Percentiles rank a stretch among this genome's conserved stretches.
Conservation (phyloP, 2,888 invertebrate species). For the Tolmerus cingulatus region DNA sequence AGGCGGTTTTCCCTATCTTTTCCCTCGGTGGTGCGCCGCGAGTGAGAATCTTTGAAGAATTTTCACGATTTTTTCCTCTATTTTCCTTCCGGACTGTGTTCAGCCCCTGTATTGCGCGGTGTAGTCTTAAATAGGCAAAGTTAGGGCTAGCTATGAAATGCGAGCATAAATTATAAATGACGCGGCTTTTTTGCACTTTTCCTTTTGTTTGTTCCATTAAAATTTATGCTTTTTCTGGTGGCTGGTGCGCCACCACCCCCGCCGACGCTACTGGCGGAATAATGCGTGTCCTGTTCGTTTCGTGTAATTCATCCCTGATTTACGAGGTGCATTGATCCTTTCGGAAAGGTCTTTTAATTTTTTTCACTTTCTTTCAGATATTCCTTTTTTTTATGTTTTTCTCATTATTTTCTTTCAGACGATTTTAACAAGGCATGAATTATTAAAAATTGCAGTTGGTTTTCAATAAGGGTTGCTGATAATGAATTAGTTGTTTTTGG, state of each 20-base stretch:
- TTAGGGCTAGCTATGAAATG: constrained; percentile 8
- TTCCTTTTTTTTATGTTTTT: neutral
- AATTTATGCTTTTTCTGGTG: constrained; percentile 32
- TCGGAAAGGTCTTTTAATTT: neutral
- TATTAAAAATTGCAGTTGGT: neutral
- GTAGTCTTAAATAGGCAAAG: neutral
- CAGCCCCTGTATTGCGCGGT: neutral
- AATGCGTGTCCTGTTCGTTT: constrained; percentile 25
- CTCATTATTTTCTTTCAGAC: neutral
- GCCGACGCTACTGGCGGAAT: neutral
- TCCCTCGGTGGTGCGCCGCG: neutral
- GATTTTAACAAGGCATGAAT: neutral
- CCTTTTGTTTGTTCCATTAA: constrained; percentile 38
- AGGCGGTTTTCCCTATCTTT: constrained; percentile 16
- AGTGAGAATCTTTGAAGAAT: constrained; percentile 14
- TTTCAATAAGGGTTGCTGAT: neutral
- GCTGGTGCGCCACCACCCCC: neutral
- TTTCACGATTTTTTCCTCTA: neutral
- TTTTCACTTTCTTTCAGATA: neutral
- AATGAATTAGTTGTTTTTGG: neutral
- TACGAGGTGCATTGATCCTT: constrained; percentile 37
- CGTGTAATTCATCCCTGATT: constrained; percentile 32
- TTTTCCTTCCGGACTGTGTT: neutral
- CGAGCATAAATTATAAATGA: constrained; percentile 41
- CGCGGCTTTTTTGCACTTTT: constrained; percentile 31